phyloP scores from a whole-genome alignment of 2,888 invertebrate species.

The Euproctis similis region DNA sequence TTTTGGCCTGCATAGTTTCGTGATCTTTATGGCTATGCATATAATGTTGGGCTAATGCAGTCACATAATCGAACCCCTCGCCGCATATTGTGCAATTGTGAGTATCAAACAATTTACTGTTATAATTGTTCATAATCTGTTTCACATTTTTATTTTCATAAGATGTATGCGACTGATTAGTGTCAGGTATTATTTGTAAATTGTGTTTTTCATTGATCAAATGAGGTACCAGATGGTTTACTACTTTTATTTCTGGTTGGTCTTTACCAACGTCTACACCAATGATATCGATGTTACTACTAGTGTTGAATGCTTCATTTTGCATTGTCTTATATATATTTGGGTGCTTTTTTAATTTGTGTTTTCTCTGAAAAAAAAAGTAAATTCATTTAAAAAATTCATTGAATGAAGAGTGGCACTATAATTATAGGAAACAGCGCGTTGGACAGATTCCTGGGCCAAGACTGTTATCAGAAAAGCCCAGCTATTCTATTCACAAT shows the following conservation, averaged over 20 bases:
- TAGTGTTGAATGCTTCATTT: constrained; percentile 39
- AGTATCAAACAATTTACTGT: constrained; percentile 24
- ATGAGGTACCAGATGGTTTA: constrained; percentile 40
- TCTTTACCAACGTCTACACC: constrained; percentile 54
- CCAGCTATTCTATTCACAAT: too few species aligned
- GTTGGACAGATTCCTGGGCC: too few species aligned
- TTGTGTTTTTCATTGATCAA: constrained; percentile 35
- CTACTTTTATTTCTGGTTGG: constrained; percentile 35
- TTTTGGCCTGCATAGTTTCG: constrained; percentile 20
- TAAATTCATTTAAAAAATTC: too few species aligned
- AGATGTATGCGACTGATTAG: constrained; percentile 20
- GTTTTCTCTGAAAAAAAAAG: constrained; percentile 50
- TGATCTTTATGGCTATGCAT: constrained; percentile 43
- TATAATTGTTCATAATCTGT: constrained; percentile 36
- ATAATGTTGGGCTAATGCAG: constrained; percentile 48
- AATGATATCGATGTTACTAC: constrained; percentile 52
- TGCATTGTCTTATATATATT: constrained; percentile 22
- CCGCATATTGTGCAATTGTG: constrained; percentile 50
- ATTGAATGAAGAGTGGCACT: too few species aligned
- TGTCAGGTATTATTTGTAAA: constrained; percentile 26
- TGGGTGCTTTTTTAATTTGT: constrained; percentile 58
- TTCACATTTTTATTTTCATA: constrained; percentile 37
- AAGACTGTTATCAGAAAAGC: too few species aligned
- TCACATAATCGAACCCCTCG: constrained; percentile 47
- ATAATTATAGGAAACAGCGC: too few species aligned